Evolutionary conservation across 37 sponge, comb jelly and placozoan species (phyloP), one percentile per base, ranked within the genome.

Genomic region (Aplysina aerophoba): DNA sequence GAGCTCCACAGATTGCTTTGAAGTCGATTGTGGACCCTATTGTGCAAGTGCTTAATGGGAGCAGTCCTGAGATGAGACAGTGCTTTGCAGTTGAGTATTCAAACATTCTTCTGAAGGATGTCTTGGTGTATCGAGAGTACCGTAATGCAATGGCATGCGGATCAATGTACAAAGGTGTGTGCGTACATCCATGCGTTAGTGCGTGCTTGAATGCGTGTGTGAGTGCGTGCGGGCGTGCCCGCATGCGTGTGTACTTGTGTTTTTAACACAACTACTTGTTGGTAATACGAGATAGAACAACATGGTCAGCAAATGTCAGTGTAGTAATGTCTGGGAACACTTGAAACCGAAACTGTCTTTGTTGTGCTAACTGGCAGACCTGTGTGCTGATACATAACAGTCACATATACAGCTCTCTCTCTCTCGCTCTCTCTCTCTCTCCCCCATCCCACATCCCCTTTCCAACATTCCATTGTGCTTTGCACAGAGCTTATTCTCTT

Each of bases 401-500:
- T 44, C 50, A 44, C 50, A 11, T 44, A 44, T 36, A 44, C 22
- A 6, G 16, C 55, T 41, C 79, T 27, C 37, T 27, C 55, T 24
- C 79, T 5, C 79, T 78, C 37, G 55, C 44, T 78, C n/a, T 55
- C 79, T 40, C 54, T 3, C 34, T 20, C 36, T 39, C 62, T 81
- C 36, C 35, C 81, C 58, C 30, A 30, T 17, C 36, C 35, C 67
- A 44, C 19, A 6, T 24, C 19, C 36, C 28, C n/a, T n/a, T n/a
- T 33, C 50, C 24, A 50, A 64, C 62, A 38, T 69, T 72, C 28
- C 50, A 36, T 55, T 15, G 61, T 50, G 44, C 67, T 28, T 44
- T 8, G 6, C 50, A 3, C 68, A 90, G 90, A 81, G 8, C 58
- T 90, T 63, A 56, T 74, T 28, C 0, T 41, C 16, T 61, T 85